A percentile compares a stretch with the other conserved stretches of the same genome.
These are phyloP conservation scores for Cyprinodon brontotheroides DNA, from an alignment of 2,113 vertebrate genomes.

Conservation along the genomic window DNA sequence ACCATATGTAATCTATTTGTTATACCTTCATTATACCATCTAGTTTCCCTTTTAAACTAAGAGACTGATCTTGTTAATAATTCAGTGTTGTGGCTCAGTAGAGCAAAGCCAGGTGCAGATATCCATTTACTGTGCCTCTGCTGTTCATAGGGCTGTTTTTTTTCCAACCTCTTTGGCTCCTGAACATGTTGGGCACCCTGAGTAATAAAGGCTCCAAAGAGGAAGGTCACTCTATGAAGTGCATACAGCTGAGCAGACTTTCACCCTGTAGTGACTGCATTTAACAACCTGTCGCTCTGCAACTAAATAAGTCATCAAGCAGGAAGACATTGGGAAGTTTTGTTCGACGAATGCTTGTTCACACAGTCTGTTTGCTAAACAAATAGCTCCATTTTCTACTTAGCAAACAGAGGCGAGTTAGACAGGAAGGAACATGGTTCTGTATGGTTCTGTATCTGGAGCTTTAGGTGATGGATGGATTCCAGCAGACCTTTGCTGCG, in stretches of 20 bases:
- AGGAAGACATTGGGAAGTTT: slow-evolving; percentile 52
- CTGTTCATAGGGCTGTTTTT: slow-evolving; percentile 47
- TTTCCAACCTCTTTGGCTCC: slow-evolving; percentile 51
- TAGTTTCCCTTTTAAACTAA: slow-evolving; percentile 54
- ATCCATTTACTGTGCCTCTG: slow-evolving; percentile 58
- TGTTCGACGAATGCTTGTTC: slow-evolving; percentile 30
- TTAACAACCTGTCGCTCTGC: slow-evolving; percentile 62
- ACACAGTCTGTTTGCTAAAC: slow-evolving; percentile 14
- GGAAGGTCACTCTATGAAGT: slow-evolving; percentile 23
- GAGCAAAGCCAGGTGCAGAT: slow-evolving; percentile 43
- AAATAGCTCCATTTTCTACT: slow-evolving; percentile 19
- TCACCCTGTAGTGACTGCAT: slow-evolving; percentile 66
- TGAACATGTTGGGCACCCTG: slow-evolving; percentile 22
- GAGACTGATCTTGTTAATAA: slow-evolving; percentile 75
- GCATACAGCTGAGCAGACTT: slow-evolving; percentile 43
- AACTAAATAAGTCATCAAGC: slow-evolving; percentile 57
- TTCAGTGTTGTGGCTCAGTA: slow-evolving; percentile 74
- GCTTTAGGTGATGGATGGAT: slow-evolving; percentile 13
- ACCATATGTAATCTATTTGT: slow-evolving; percentile 11
- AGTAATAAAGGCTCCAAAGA: slow-evolving; percentile 7
- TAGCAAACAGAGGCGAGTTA: slow-evolving; percentile 5
- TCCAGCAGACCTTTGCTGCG: slow-evolving; percentile 14
- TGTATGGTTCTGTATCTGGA: slow-evolving; percentile 14
- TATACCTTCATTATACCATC: slow-evolving; percentile 18
- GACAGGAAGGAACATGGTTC: slow-evolving; percentile 10